Evolutionary conservation across 2,888 invertebrate genomes (phyloP), one percentile per base, ranked within the genome.

Genomic region (Idaea biselata): DNA sequence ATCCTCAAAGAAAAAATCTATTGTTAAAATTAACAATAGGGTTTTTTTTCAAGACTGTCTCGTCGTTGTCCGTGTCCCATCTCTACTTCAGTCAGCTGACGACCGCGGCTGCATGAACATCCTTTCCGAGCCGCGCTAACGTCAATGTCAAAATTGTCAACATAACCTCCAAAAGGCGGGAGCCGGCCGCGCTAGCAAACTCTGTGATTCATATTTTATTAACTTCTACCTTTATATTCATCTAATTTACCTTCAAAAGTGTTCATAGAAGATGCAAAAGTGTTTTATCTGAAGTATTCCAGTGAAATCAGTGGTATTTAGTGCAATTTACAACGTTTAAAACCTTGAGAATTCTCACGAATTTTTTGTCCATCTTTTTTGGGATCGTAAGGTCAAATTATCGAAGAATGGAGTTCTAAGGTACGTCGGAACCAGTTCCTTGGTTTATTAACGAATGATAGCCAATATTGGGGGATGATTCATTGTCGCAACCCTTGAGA

Each of bases 31-130:
- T 55, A 16, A 55, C 55, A 55, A 55, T 55, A 8, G 55, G 16
- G 16, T 55, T 55, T 55, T 55, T 55, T 17, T 59, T 61, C 33
- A 60, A 56, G 56, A 61, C 33, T 44, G 44, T 44, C 44, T 18
- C 54, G 56, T 16, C 57, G 53, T 53, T 44, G 18, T 54, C 55
- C 62, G 58, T 44, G 18, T 54, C 55, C 62, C 59, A 58, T 63
- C 59, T 14, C 53, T 58, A 55, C 55, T 55, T 66, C 68, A 67
- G 68, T 68, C 70, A 72, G 70, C 71, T 72, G 70, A 68, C 68
- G 63, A 60, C 62, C 25, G 66, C 68, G 66, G 60, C 61, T 25
- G 65, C 53, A 64, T 54, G 18, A 16, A 14, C 18, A 55, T 53
- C 53, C 62, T 58, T 53, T 18, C 62, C 61, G 60, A 56, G 60